Evolutionary conservation across 1,140 invertebrate genomes (phyloP), one percentile per base, ranked within the genome.

Genomic region (Scaptodrosophila lebanonensis): DNA sequence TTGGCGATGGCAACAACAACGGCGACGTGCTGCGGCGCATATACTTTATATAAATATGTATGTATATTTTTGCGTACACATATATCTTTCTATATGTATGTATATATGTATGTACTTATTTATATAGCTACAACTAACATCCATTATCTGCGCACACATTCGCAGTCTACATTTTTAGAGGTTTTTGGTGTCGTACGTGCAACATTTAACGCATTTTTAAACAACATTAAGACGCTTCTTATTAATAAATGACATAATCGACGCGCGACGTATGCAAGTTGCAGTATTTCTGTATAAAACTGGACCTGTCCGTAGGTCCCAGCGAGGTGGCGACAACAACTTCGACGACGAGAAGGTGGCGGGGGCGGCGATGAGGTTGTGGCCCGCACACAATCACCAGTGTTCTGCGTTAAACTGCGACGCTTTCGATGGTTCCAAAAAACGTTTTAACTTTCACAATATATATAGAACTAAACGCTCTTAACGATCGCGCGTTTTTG

Each of bases 201-300:
- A 79, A 69, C 73, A 68, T 67, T 77, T 44, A 58, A 59, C 45
- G 58, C 44, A 44, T 73, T 72, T 51, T 66, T 75, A 64, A 69
- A 61, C 56, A 42, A 51, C 60, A 51, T 57, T 52, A 57, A 59
- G 54, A 51, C 50, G 52, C 54, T 75, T 61, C 59, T 75, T 68
- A 63, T 83, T 83, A 82, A 76, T 67, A 82, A 83, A 83, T 83
- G 77, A 82, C 75, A 82, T 82, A 82, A 83, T 82, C 71, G 71
- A 59, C 63, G 65, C 69, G 75, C 65, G 50, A 60, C 65, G 69
- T 69, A 69, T 69, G 63, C 63, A 69, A 66, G 42, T 69, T 66
- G 63, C 63, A 66, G 62, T 69, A 65, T 59, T 27, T 58, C 36
- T 66, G 58, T 67, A 50, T 64, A 65, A 69, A 69, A 69, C 62